Percentiles rank a stretch among this genome's conserved stretches.
phyloP scores from a whole-genome alignment of 2,888 invertebrate species.

The Agonopterix heracliana region DNA sequence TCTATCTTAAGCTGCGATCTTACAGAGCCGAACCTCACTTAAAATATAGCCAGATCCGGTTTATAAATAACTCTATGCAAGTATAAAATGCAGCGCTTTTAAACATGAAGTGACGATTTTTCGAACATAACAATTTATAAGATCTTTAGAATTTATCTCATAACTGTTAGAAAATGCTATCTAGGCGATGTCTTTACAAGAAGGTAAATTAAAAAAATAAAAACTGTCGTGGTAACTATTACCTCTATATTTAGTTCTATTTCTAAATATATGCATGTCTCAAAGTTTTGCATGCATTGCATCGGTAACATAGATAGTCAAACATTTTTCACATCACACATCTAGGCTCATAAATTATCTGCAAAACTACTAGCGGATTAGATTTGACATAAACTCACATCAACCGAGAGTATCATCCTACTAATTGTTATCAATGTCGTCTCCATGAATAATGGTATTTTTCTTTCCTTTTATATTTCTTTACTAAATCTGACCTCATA shows the following conservation, averaged over 20 bases:
- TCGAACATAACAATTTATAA: not conserved
- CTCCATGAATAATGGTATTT: slow-evolving; percentile 40
- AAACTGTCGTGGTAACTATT: slow-evolving; percentile 31
- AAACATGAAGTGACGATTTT: slow-evolving; percentile 28
- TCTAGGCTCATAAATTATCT: slow-evolving; percentile 26
- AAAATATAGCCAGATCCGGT: too few relatives aligned
- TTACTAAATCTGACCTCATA: slow-evolving; percentile 58
- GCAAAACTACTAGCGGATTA: slow-evolving; percentile 25
- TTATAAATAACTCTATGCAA: too few relatives aligned
- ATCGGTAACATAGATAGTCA: slow-evolving; percentile 27
- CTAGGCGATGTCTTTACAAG: slow-evolving; percentile 38
- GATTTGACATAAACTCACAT: not conserved
- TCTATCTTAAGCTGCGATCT: too few relatives aligned
- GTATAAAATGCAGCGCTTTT: not conserved
- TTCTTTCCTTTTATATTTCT: slow-evolving; percentile 36
- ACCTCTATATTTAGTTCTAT: slow-evolving; percentile 32
- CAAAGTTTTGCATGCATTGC: slow-evolving; percentile 42
- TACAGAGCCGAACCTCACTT: too few relatives aligned
- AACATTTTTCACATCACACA: slow-evolving; percentile 26
- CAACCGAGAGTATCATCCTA: slow-evolving; percentile 15
- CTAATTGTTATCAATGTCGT: slow-evolving; percentile 33
- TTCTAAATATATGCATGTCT: slow-evolving; percentile 41
- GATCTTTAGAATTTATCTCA: slow-evolving; percentile 15
- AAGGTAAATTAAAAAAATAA: slow-evolving; percentile 37
- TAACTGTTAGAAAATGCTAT: slow-evolving; percentile 35